These are phyloP conservation scores for Platorchestia sp. DNA, from an alignment of 1,140 invertebrate genomes.

Conservation along the genomic window DNA sequence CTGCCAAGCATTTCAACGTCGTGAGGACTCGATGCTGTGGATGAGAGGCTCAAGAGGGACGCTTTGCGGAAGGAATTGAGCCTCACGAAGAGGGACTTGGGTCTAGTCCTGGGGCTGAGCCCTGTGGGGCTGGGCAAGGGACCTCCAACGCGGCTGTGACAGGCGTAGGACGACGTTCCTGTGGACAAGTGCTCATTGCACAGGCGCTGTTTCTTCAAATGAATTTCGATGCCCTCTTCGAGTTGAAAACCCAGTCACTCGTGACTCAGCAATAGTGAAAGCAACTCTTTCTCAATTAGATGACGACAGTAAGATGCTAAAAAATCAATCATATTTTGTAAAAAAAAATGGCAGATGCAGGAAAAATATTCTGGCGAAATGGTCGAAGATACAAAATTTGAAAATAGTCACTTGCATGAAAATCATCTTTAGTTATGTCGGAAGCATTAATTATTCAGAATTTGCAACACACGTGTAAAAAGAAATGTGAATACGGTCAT, in stretches of 20 bases:
- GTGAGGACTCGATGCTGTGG: conserved; percentile 69
- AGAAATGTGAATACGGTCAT: neutral
- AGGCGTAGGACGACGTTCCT: conserved; percentile 50
- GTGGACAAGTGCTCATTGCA: conserved; percentile 1
- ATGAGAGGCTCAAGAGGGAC: conserved; percentile 80
- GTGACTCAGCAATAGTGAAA: neutral
- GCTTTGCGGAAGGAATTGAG: conserved; percentile 83
- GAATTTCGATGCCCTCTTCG: neutral
- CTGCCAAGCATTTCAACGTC: conserved; percentile 57
- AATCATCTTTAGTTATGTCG: neutral
- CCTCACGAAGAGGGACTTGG: conserved; percentile 79
- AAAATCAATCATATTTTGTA: neutral
- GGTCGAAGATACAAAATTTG: neutral
- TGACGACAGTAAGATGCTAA: neutral
- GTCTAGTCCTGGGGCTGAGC: conserved; percentile 65
- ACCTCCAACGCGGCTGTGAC: conserved; percentile 58
- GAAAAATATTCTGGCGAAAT: neutral
- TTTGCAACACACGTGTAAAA: neutral
- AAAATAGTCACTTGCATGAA: neutral
- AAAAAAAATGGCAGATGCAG: neutral
- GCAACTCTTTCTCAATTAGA: neutral
- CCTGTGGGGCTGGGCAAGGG: conserved; percentile 62
- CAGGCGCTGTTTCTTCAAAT: neutral
- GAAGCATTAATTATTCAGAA: neutral
- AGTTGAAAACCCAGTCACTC: neutral